Evolutionary conservation across 2,888 invertebrate genomes (phyloP).

Genomic region (Athrips mouffetella): DNA sequence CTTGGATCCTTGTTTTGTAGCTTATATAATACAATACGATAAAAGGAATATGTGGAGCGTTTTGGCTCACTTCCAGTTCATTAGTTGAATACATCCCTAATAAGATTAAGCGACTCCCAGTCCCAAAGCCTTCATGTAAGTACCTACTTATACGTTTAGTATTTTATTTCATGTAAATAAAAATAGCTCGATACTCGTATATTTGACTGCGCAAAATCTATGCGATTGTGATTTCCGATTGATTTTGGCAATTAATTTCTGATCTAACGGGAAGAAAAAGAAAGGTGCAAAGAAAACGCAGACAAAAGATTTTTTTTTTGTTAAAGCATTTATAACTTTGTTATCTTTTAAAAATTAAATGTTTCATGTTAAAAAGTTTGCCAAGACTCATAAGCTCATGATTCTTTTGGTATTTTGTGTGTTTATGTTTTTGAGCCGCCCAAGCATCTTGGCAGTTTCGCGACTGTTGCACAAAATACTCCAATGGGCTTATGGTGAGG

Average conservation of each 20-base stretch:
- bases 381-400: too few species aligned
- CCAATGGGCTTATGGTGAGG: too few species aligned
- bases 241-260: slow-evolving; percentile 2
- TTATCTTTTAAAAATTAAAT: too few species aligned
- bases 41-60: neutral
- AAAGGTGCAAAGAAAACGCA: neutral
- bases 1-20: too few species aligned
- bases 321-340: too few species aligned
- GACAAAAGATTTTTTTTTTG: too few species aligned
- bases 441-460: too few species aligned
- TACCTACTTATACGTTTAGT: neutral
- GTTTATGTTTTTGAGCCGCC: too few species aligned
- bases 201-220: neutral
- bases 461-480: too few species aligned
- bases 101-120: slow-evolving; percentile 1
- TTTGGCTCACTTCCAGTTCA: slow-evolving; percentile 17
- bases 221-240: neutral
- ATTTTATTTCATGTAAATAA: neutral
- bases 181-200: neutral
- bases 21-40: too few species aligned
- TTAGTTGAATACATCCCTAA: slow-evolving; percentile 7
- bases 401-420: too few species aligned
- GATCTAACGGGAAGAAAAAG: neutral
- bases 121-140: neutral
- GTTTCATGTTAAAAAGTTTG: too few species aligned